A percentile compares a stretch with the other conserved stretches of the same genome.
Conservation (phyloP, 2,113 vertebrate genomes). For the Odontophorus gujanensis region DNA sequence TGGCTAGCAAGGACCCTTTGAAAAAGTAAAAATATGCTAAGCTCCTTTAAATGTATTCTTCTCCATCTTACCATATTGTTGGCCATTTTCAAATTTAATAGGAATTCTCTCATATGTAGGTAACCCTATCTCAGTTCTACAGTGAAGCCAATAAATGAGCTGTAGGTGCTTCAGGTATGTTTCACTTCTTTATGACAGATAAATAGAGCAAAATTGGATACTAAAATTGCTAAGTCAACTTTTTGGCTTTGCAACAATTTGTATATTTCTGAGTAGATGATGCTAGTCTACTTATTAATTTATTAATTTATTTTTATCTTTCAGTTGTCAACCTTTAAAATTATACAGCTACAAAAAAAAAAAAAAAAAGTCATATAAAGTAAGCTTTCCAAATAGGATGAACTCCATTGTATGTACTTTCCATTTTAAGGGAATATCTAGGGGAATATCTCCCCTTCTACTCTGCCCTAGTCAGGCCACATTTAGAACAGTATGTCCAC, state of each 20-base stretch:
- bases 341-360: not conserved
- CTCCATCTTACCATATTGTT: not conserved
- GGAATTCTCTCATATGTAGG: not conserved
- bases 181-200: not conserved
- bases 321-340: not conserved
- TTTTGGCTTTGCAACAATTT: not conserved
- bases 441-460: not conserved
- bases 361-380: not conserved
- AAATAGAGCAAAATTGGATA: not conserved
- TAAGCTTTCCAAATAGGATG: not conserved
- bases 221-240: not conserved
- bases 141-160: not conserved
- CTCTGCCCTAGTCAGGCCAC: too few species aligned
- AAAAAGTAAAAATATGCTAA: not conserved
- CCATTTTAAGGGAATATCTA: not conserved
- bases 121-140: not conserved
- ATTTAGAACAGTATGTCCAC: too few species aligned
- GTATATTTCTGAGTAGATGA: not conserved
- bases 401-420: not conserved
- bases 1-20: not conserved
- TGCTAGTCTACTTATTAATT: not conserved
- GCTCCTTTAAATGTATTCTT: not conserved
- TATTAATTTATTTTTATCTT: not conserved
- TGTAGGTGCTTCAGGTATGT: not conserved
- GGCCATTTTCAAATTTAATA: not conserved